Percentiles rank a stretch among this genome's conserved stretches.
These are phyloP conservation scores for Diogma glabrata DNA, from an alignment of 2,888 invertebrate species.

Conservation along the genomic window DNA sequence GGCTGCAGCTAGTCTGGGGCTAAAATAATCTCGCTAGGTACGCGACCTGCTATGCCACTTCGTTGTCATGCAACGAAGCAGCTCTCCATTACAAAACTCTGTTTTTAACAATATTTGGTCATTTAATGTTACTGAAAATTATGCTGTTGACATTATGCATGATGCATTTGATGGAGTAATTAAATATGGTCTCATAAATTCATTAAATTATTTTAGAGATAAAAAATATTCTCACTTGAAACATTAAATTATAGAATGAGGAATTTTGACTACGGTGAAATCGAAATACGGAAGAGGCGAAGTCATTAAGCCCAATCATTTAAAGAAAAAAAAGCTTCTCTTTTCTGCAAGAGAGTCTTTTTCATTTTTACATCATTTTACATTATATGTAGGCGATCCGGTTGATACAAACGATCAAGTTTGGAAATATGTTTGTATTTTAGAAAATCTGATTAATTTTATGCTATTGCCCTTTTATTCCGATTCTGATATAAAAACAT, in stretches of 20 bases:
- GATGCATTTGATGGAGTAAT: conserved; percentile 16
- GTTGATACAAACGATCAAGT: conserved; percentile 14
- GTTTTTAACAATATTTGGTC: too few species aligned
- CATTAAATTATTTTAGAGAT: conserved; percentile 9
- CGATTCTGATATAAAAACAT: not conserved
- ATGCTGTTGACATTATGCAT: conserved; percentile 18
- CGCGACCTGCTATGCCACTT: too few species aligned
- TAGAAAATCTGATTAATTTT: not conserved
- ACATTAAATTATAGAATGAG: conserved; percentile 16
- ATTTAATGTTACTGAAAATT: conserved; percentile 17
- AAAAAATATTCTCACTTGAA: conserved; percentile 14
- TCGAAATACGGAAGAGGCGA: conserved; percentile 14
- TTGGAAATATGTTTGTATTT: conserved; percentile 11
- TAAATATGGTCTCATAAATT: conserved; percentile 12
- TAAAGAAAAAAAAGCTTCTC: conserved; percentile 15
- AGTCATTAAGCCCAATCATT: conserved; percentile 12
- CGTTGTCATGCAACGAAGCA: too few species aligned
- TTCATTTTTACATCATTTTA: conserved; percentile 14
- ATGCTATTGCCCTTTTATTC: not conserved
- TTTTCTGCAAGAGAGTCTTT: conserved; percentile 16
- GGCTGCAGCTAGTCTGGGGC: too few species aligned
- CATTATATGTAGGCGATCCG: conserved; percentile 15
- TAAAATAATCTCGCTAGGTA: too few species aligned
- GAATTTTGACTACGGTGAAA: conserved; percentile 17
- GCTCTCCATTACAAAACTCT: too few species aligned